Evolutionary conservation across 2,797 vertebrate species (phyloP).

Genomic region (Acanthurus lineatus): DNA sequence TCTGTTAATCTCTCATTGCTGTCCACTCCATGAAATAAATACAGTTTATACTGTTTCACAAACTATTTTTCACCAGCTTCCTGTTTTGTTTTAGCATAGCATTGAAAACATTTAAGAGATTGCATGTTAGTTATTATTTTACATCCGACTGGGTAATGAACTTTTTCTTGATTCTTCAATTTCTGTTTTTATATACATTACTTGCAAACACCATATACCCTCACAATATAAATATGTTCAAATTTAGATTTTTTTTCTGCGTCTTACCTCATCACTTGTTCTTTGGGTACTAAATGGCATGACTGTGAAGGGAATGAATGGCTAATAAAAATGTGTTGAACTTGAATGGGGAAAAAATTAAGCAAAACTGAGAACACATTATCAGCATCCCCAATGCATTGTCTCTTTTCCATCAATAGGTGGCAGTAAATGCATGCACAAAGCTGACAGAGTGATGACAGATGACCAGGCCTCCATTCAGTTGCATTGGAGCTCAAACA

Average conservation of each 20-base stretch:
- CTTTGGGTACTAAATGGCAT: too few relatives aligned
- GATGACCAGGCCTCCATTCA: not conserved
- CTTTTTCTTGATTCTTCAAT: too few relatives aligned
- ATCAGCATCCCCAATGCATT: not conserved
- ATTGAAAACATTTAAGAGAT: not conserved
- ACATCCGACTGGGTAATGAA: not conserved
- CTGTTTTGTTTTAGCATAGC: not conserved
- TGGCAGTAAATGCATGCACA: conserved; percentile 14
- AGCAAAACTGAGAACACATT: not conserved
- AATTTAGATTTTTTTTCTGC: too few relatives aligned
- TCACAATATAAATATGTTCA: too few relatives aligned
- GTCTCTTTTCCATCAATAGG: conserved; percentile 32
- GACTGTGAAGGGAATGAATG: too few relatives aligned
- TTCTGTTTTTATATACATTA: too few relatives aligned
- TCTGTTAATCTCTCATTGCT: not conserved
- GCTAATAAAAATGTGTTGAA: too few relatives aligned
- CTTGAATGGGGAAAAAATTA: too few relatives aligned
- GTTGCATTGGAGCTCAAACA: conserved; percentile 12
- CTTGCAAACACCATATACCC: too few relatives aligned
- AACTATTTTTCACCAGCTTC: too few relatives aligned
- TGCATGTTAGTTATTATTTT: not conserved
- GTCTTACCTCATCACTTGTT: too few relatives aligned
- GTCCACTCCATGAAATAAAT: conserved; percentile 3
- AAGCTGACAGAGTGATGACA: not conserved
- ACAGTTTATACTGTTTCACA: not conserved